Evolutionary conservation across 2,888 invertebrate genomes (phyloP).

Genomic region (Dexiosoma caninum): DNA sequence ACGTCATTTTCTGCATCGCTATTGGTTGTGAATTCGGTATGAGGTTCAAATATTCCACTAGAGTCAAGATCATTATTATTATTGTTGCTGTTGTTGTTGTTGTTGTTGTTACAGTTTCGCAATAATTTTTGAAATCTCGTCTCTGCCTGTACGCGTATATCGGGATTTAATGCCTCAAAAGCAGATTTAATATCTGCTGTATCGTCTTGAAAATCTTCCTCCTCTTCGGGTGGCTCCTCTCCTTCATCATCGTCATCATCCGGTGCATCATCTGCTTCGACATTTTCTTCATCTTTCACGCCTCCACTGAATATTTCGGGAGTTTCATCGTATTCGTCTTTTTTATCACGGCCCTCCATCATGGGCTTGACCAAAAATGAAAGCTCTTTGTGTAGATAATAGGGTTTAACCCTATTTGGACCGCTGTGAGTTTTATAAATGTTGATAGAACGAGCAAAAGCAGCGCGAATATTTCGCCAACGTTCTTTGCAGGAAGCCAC

Average conservation of each 20-base stretch:
- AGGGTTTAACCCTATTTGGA: conserved; percentile 72
- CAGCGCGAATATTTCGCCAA: conserved; percentile 69
- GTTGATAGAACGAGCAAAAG: conserved; percentile 68
- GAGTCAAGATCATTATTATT: conserved; percentile 64
- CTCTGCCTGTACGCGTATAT: conserved; percentile 49
- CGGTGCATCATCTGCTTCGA: conserved; percentile 11
- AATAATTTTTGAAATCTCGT: conserved; percentile 39
- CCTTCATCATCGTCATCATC: conserved; percentile 52
- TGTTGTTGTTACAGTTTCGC: conserved; percentile 24
- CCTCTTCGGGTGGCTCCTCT: conserved; percentile 57
- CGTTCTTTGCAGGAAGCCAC: conserved; percentile 68
- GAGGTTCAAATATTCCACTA: conserved; percentile 53
- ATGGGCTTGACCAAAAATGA: conserved; percentile 71
- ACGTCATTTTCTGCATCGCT: conserved; percentile 58
- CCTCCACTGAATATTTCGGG: conserved; percentile 24
- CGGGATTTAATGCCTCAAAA: conserved; percentile 56
- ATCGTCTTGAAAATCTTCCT: conserved; percentile 39
- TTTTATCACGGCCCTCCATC: conserved; percentile 63
- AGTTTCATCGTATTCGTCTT: conserved; percentile 63
- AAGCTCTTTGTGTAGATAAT: conserved; percentile 72
- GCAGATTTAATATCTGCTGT: conserved; percentile 53
- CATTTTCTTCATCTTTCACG: conserved; percentile 42
- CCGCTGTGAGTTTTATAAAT: conserved; percentile 67
- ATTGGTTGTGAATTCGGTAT: conserved; percentile 39
- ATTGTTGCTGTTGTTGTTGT: too few species aligned